A percentile compares a stretch with the other conserved stretches of the same genome.
Conservation (phyloP, 1,140 invertebrate species). For the Ceratina calcarata region DNA sequence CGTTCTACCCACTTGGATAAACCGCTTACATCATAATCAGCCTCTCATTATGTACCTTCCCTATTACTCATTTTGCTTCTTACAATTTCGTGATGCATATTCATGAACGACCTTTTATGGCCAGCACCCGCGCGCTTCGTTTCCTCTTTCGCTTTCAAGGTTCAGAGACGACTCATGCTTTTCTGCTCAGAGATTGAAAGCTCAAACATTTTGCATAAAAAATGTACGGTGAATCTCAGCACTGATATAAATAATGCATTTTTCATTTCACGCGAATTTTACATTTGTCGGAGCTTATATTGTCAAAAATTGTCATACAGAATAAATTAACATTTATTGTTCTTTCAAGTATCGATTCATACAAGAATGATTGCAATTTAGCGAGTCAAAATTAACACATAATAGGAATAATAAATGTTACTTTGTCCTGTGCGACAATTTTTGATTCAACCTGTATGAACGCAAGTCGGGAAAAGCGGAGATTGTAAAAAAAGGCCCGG, state of each 20-base stretch:
- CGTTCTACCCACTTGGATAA: constrained; percentile 48
- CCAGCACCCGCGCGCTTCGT: constrained; percentile 16
- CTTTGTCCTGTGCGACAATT: no score
- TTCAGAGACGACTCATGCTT: neutral
- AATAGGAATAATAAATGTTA: no score
- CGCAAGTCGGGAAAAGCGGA: constrained; percentile 18
- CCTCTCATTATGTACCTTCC: constrained; percentile 26
- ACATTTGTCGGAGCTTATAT: no score
- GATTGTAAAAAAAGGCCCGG: neutral
- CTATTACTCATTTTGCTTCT: constrained; percentile 55
- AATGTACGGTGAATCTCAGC: neutral
- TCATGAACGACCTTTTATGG: constrained; percentile 36
- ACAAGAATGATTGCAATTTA: no score
- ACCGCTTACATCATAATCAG: constrained; percentile 58
- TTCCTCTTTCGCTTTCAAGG: constrained; percentile 18
- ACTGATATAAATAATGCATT: no score
- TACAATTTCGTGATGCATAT: constrained; percentile 43
- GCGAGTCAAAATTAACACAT: no score
- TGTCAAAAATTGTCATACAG: no score
- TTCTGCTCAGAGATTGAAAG: neutral
- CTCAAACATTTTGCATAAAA: neutral
- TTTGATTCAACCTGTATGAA: no score
- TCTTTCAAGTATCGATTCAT: no score
- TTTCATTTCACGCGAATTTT: no score
- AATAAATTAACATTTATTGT: no score